Evolutionary conservation across 2,113 vertebrate genomes (phyloP).

Genomic region (Cephalopholis sonnerati): DNA sequence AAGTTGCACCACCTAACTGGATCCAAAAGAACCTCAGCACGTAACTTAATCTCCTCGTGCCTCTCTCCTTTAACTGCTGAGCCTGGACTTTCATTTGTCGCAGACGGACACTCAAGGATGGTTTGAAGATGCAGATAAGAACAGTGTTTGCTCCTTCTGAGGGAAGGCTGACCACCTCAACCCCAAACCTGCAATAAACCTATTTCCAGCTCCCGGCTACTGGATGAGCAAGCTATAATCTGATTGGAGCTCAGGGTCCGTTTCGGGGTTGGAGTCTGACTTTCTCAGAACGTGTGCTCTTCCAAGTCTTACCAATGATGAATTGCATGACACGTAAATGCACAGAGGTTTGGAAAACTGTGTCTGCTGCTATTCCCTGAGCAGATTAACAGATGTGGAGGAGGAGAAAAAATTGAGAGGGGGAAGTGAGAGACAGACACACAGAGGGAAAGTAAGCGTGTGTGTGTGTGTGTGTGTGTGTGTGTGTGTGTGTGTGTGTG

Average conservation of each 20-base stretch:
- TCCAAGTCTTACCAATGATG: constrained; percentile 78
- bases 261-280: constrained; percentile 63
- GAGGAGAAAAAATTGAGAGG: constrained; percentile 45
- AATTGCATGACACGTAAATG: constrained; percentile 82
- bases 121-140: constrained; percentile 33
- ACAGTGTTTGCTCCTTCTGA: constrained; percentile 33
- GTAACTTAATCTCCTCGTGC: neutral
- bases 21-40: neutral
- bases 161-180: constrained; percentile 38
- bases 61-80: constrained; percentile 25
- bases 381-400: constrained; percentile 85
- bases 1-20: neutral
- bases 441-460: constrained; percentile 41
- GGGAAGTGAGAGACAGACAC: constrained; percentile 65
- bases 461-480: constrained; percentile 19
- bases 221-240: constrained; percentile 61
- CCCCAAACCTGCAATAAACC: constrained; percentile 57
- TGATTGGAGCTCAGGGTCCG: constrained; percentile 66
- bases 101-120: neutral
- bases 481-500: constrained; percentile 3
- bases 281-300: constrained; percentile 71
- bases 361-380: constrained; percentile 81
- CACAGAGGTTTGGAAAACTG: constrained; percentile 81
- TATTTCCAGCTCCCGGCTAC: constrained; percentile 63
- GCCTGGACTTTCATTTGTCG: constrained; percentile 19